These are phyloP conservation scores for Metalampra italica DNA, from an alignment of 2,888 invertebrate species.

Conservation along the genomic window DNA sequence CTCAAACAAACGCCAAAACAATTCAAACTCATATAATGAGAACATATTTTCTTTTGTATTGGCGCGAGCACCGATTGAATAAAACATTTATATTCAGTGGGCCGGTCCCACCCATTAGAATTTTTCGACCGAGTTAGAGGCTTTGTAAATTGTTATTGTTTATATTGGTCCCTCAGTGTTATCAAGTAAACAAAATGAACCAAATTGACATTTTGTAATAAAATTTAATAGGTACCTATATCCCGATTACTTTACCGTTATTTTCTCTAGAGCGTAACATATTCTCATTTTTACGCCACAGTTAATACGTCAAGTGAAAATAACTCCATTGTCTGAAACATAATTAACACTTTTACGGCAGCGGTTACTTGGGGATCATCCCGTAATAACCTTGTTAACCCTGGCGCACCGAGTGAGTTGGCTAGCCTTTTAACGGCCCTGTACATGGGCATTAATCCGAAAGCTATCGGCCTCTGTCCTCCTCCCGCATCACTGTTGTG, in stretches of 20 bases:
- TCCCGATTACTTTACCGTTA: slow-evolving; percentile 3
- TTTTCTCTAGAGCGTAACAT: slow-evolving; percentile 14
- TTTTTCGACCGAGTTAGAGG: slow-evolving; percentile 50
- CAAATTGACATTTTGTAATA: slow-evolving; percentile 14
- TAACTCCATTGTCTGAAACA: slow-evolving; percentile 64
- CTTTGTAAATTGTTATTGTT: slow-evolving; percentile 47
- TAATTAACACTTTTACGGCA: slow-evolving; percentile 77
- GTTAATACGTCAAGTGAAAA: slow-evolving; percentile 44
- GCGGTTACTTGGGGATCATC: slow-evolving; percentile 73
- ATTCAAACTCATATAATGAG: slow-evolving; percentile 65
- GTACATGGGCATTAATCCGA: slow-evolving; percentile 77
- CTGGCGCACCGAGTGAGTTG: slow-evolving; percentile 67
- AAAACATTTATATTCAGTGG: slow-evolving; percentile 76
- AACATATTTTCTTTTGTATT: slow-evolving; percentile 71
- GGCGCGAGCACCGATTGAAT: slow-evolving; percentile 68
- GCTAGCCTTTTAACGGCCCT: slow-evolving; percentile 76
- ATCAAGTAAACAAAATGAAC: slow-evolving; percentile 27
- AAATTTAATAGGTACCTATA: neutral
- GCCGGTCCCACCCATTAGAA: slow-evolving; percentile 70
- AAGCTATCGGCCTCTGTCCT: slow-evolving; percentile 72
- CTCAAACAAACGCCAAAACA: slow-evolving; percentile 65
- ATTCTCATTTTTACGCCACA: slow-evolving; percentile 30
- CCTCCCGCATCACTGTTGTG: slow-evolving; percentile 43
- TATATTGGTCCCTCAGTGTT: slow-evolving; percentile 34
- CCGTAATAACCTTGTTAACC: slow-evolving; percentile 79